Percentiles rank a stretch among this genome's conserved stretches.
Conservation (phyloP, 2,113 vertebrate species). For the Grammomys surdaster region DNA sequence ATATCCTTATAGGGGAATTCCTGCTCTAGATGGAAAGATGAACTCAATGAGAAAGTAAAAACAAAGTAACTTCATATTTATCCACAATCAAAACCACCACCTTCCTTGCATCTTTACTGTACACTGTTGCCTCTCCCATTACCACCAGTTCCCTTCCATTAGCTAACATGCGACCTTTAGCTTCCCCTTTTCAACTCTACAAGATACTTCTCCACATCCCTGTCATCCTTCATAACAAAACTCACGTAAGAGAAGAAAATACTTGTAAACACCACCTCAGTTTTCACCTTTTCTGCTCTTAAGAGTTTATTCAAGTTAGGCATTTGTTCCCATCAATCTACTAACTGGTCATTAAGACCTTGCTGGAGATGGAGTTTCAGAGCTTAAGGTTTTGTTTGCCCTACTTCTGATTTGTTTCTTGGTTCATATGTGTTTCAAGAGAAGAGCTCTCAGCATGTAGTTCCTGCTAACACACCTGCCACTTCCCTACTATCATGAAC, state of each 20-base stretch:
- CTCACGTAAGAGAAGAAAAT: background rate
- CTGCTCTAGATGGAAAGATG: background rate
- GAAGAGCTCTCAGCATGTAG: background rate
- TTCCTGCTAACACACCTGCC: background rate
- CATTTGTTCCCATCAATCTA: background rate
- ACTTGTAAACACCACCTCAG: background rate
- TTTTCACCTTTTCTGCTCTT: background rate
- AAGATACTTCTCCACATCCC: constrained; percentile 26
- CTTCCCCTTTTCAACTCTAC: background rate
- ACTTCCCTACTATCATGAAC: background rate
- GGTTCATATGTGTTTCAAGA: background rate
- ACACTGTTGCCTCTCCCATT: background rate
- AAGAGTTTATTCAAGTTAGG: background rate
- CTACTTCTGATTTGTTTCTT: background rate
- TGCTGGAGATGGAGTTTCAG: background rate
- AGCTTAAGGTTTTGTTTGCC: background rate
- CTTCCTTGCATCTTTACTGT: background rate
- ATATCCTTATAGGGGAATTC: background rate
- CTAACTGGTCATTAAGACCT: background rate
- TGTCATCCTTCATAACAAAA: constrained; percentile 40
- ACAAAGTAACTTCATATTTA: constrained; percentile 15
- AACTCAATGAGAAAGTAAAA: constrained; percentile 44
- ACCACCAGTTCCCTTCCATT: background rate
- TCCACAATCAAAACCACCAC: background rate
- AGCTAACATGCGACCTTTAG: background rate